phyloP scores from a whole-genome alignment of 2,113 vertebrate species.

The Laterallus jamaicensis region DNA sequence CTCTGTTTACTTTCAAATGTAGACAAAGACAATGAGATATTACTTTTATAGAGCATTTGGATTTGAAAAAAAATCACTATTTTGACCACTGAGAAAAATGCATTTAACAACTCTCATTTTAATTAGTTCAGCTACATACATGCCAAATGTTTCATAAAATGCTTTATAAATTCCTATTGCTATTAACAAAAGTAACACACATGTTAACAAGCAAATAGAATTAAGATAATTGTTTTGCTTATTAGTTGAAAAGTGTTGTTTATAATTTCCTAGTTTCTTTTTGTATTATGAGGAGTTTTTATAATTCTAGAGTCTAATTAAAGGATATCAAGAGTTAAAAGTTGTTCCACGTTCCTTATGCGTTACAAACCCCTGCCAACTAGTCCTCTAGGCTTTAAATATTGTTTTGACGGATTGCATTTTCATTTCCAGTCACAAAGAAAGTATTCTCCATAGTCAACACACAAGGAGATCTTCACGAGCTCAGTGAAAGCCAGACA shows the following conservation, averaged over 20 bases:
- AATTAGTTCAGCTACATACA: constrained; percentile 44
- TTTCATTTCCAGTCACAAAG: constrained; percentile 81
- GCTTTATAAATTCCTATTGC: background rate
- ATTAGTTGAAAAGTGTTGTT: background rate
- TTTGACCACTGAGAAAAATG: constrained; percentile 36
- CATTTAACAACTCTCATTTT: background rate
- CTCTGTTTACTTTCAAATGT: background rate
- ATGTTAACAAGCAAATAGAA: background rate
- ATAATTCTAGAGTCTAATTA: constrained; percentile 62
- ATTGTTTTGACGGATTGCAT: constrained; percentile 88
- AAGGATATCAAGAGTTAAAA: constrained; percentile 90
- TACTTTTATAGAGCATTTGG: background rate
- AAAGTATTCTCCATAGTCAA: constrained; percentile 70
- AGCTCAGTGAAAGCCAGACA: constrained; percentile 63
- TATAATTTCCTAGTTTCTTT: background rate
- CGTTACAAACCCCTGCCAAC: constrained; percentile 85
- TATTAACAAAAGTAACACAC: background rate
- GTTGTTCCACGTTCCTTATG: constrained; percentile 82
- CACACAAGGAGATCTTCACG: constrained; percentile 49
- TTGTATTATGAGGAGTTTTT: background rate
- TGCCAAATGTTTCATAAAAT: background rate
- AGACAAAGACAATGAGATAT: background rate
- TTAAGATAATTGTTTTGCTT: background rate
- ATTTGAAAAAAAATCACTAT: background rate
- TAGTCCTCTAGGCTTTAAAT: constrained; percentile 92